Evolutionary conservation across 2,888 invertebrate species (phyloP).

Genomic region (Lamellibrachia columna): DNA sequence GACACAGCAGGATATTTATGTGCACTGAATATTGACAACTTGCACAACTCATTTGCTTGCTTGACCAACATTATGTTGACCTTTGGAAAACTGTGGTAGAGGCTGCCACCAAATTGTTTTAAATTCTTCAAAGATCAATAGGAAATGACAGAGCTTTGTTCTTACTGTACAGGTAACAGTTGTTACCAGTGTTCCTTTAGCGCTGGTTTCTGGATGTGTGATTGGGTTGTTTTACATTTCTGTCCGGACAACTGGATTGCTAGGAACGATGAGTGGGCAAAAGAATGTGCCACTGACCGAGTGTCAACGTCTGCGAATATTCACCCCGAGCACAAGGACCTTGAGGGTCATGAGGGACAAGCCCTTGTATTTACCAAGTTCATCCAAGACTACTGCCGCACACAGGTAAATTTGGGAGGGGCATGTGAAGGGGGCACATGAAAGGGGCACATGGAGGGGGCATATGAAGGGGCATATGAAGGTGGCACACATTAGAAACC

Average conservation of each 20-base stretch:
- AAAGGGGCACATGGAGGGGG: too few relatives aligned
- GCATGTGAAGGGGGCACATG: too few relatives aligned
- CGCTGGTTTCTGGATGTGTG: background rate
- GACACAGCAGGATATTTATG: background rate
- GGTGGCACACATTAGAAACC: too few relatives aligned
- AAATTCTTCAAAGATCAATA: too few relatives aligned
- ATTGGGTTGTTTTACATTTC: background rate
- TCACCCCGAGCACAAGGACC: background rate
- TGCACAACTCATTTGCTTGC: too few relatives aligned
- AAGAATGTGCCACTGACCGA: background rate
- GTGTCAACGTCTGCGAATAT: background rate
- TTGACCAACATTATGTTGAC: background rate
- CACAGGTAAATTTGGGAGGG: background rate
- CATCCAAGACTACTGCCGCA: background rate
- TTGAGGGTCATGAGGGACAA: background rate
- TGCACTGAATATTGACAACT: background rate
- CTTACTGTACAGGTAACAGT: too few relatives aligned
- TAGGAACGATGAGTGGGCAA: slow-evolving; percentile 10
- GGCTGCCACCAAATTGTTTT: too few relatives aligned
- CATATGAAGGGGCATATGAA: too few relatives aligned
- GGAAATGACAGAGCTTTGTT: too few relatives aligned
- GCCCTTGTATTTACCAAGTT: background rate
- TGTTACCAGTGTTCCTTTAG: too few relatives aligned
- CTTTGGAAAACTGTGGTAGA: background rate
- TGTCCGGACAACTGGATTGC: background rate